phyloP scores from a whole-genome alignment of 2,888 invertebrate species.

The Neoitamus cyanurus region DNA sequence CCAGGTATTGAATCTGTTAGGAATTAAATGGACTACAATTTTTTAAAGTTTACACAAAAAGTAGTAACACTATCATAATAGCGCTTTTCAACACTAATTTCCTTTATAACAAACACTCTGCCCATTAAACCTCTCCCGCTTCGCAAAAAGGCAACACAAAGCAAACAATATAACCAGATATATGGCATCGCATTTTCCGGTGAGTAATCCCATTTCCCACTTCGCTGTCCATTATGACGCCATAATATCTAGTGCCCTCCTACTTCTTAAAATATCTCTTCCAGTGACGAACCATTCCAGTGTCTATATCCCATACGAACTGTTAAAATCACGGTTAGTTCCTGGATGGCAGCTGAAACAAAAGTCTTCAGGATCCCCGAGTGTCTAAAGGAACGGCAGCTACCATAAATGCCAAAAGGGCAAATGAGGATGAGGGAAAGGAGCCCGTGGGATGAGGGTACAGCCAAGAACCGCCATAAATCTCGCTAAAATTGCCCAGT shows the following conservation, averaged over 20 bases:
- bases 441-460: background rate
- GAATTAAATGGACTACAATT: too few species aligned
- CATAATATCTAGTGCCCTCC: background rate
- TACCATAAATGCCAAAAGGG: constrained; percentile 7
- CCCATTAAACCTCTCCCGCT: background rate
- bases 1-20: too few species aligned
- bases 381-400: background rate
- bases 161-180: background rate
- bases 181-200: background rate
- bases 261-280: background rate
- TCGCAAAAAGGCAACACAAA: background rate
- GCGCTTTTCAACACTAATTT: background rate
- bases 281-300: background rate
- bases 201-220: background rate
- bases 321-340: constrained; percentile 22
- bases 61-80: too few species aligned
- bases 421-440: background rate
- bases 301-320: constrained; percentile 2
- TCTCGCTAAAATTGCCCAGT: constrained; percentile 51
- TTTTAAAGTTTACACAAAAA: background rate
- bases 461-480: constrained; percentile 48
- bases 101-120: background rate
- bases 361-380: background rate
- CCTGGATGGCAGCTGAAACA: background rate
- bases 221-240: constrained; percentile 5